A percentile compares a stretch with the other conserved stretches of the same genome.
Conservation (phyloP, 2,113 vertebrate genomes). For the Microcebus jonahi region DNA sequence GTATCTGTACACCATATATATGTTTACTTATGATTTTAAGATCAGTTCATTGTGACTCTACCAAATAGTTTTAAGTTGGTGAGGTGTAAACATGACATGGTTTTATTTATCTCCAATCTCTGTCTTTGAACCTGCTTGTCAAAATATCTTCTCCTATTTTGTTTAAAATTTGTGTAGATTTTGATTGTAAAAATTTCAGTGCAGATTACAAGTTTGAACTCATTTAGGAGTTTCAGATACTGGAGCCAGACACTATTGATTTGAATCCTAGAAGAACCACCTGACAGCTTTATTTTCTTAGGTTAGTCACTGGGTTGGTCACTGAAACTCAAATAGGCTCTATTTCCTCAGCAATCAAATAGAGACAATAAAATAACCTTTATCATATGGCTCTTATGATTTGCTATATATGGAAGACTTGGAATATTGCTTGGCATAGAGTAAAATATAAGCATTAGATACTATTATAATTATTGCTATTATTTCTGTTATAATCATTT, state of each 20-base stretch:
- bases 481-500: conserved; percentile 8
- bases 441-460: background rate
- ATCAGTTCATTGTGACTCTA: background rate
- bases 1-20: background rate
- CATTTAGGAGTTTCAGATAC: background rate
- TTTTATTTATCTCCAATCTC: background rate
- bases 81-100: background rate
- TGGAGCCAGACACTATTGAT: background rate
- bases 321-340: background rate
- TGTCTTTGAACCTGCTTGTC: background rate
- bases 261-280: background rate
- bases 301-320: background rate
- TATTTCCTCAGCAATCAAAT: background rate
- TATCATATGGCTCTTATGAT: background rate
- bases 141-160: background rate
- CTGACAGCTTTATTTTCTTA: background rate
- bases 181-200: background rate
- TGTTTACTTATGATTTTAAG: background rate
- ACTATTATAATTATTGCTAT: background rate
- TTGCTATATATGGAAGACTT: background rate
- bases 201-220: background rate
- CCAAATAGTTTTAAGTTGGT: background rate
- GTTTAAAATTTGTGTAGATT: background rate
- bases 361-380: background rate
- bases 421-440: background rate